Conservation (phyloP, 2,888 invertebrate genomes). For the Drosophila vallismaia region DNA sequence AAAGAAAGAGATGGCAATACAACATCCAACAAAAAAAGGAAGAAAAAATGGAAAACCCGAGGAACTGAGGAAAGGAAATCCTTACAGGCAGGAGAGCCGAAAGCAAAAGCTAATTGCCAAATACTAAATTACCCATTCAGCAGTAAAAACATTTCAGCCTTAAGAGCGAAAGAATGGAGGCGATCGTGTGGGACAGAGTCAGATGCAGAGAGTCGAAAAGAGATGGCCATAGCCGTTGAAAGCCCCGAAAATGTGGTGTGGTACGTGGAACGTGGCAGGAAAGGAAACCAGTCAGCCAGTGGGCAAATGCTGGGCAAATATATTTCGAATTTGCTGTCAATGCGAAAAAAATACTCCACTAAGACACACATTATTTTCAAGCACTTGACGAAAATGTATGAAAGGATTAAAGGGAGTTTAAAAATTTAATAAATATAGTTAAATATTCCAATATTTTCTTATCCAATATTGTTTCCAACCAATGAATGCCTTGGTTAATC, state of each 20-base stretch:
- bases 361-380: constrained; percentile 10
- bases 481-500: too few species aligned
- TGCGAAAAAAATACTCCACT: constrained; percentile 62
- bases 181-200: not conserved
- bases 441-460: too few species aligned
- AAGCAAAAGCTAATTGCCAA: constrained; percentile 81
- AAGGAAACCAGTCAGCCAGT: constrained; percentile 33
- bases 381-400: not conserved
- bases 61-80: constrained; percentile 2
- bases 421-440: too few species aligned
- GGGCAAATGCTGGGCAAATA: constrained; percentile 66
- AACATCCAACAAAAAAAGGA: constrained; percentile 25
- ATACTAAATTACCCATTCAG: constrained; percentile 80
- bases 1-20: constrained; percentile 2
- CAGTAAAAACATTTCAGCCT: constrained; percentile 74
- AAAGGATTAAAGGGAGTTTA: not conserved
- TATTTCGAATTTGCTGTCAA: constrained; percentile 79
- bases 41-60: too few species aligned
- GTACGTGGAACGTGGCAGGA: constrained; percentile 60
- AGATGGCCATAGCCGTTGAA: constrained; percentile 41
- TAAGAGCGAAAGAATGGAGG: constrained; percentile 6
- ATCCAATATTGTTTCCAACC: too few species aligned
- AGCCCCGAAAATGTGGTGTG: constrained; percentile 63
- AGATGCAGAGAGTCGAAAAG: constrained; percentile 4
- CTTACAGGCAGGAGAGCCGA: constrained; percentile 45